phyloP scores from a whole-genome alignment of 2,113 vertebrate species.

The Oophaga pumilio region DNA sequence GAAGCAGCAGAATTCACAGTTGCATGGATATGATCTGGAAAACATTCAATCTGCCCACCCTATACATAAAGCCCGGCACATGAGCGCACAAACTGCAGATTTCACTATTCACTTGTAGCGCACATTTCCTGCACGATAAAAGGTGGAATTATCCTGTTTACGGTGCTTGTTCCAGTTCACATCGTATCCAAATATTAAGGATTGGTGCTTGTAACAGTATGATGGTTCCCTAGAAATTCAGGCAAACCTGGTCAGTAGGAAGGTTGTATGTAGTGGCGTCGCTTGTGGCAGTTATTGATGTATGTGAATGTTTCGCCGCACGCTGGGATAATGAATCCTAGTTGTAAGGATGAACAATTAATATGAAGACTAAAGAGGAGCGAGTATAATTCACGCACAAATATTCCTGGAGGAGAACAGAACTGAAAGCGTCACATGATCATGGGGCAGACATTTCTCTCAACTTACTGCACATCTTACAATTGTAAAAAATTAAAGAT shows the following conservation, averaged over 20 bases:
- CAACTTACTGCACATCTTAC: too few relatives aligned
- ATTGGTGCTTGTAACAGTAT: not conserved
- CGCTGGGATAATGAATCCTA: too few relatives aligned
- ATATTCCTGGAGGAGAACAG: too few relatives aligned
- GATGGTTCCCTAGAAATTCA: not conserved
- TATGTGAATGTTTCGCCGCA: not conserved
- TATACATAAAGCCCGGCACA: conserved; percentile 63
- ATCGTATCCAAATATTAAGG: not conserved
- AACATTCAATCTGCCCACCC: conserved; percentile 55
- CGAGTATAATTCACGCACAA: too few relatives aligned
- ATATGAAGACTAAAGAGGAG: too few relatives aligned
- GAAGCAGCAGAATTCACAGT: conserved; percentile 58
- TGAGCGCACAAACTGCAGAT: conserved; percentile 60
- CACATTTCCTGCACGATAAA: not conserved
- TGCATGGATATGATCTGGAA: conserved; percentile 53
- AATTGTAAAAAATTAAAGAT: too few relatives aligned
- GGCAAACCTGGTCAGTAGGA: not conserved
- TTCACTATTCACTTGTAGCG: conserved; percentile 52
- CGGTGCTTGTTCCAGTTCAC: not conserved
- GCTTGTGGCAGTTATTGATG: not conserved
- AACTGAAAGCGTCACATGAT: too few relatives aligned
- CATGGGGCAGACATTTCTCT: too few relatives aligned
- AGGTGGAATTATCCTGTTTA: not conserved
- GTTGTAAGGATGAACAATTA: too few relatives aligned
- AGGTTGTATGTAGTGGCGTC: not conserved